These are phyloP conservation scores for Heterotilapia buettikoferi DNA, from an alignment of 2,113 vertebrate species.

Conservation along the genomic window DNA sequence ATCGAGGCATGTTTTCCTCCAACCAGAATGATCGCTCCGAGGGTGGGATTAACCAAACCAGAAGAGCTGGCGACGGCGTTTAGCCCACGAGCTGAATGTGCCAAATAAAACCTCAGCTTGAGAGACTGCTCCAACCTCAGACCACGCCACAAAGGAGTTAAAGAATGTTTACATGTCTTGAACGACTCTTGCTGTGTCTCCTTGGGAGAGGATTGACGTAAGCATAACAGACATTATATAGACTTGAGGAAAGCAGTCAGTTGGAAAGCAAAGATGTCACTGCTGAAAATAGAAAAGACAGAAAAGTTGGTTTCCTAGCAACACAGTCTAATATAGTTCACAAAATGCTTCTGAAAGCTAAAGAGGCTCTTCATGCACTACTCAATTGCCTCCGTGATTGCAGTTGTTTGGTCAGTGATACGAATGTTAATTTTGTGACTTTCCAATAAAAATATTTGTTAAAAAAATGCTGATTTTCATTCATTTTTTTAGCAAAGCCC, in stretches of 20 bases:
- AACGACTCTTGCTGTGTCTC: neutral
- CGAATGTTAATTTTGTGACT: slow-evolving; percentile 21
- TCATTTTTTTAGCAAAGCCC: neutral
- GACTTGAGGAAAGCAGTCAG: neutral
- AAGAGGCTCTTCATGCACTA: slow-evolving; percentile 15
- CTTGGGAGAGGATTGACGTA: neutral
- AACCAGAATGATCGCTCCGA: slow-evolving; percentile 28
- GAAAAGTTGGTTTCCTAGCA: slow-evolving; percentile 57
- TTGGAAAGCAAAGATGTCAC: neutral
- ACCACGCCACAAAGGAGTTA: neutral
- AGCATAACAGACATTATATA: neutral
- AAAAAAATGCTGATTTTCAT: neutral
- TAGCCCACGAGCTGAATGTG: neutral
- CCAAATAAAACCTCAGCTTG: slow-evolving; percentile 1
- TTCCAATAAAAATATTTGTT: slow-evolving; percentile 42
- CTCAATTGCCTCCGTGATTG: neutral
- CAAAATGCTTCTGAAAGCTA: neutral
- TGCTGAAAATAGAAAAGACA: slow-evolving; percentile 45
- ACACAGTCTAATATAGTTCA: slow-evolving; percentile 19
- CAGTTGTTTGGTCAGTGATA: neutral
- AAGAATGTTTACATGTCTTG: neutral
- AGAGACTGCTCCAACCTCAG: neutral
- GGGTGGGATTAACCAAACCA: slow-evolving; percentile 22
- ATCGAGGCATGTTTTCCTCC: slow-evolving; percentile 81
- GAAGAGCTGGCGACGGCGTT: slow-evolving; percentile 8